A percentile compares a stretch with the other conserved stretches of the same genome.
These are phyloP conservation scores for Saccostrea echinata DNA, from an alignment of 1,140 invertebrate genomes.

Conservation along the genomic window DNA sequence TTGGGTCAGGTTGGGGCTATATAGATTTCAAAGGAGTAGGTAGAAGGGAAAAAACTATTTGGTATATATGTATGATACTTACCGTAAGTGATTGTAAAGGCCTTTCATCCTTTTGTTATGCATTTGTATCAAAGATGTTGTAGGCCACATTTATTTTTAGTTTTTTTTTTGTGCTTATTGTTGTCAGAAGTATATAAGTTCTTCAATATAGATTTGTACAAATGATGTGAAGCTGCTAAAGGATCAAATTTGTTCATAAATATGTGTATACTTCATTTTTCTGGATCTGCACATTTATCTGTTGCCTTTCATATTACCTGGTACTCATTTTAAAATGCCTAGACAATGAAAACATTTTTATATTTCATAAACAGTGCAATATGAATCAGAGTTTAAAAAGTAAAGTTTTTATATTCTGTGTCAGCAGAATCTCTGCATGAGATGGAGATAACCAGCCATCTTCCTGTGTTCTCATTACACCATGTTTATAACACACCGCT, in stretches of 20 bases:
- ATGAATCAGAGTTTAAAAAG: too few relatives aligned
- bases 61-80: too few relatives aligned
- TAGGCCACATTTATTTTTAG: background rate
- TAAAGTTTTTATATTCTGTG: too few relatives aligned
- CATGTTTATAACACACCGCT: background rate
- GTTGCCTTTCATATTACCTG: background rate
- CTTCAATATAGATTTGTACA: background rate
- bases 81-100: too few relatives aligned
- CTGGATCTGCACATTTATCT: background rate
- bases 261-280: background rate
- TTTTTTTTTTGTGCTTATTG: background rate
- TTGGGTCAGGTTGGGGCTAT: too few relatives aligned
- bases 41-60: too few relatives aligned
- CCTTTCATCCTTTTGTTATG: too few relatives aligned
- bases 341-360: too few relatives aligned
- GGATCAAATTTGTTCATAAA: background rate
- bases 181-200: background rate
- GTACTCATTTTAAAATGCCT: background rate
- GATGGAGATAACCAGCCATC: too few relatives aligned
- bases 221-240: background rate
- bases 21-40: too few relatives aligned
- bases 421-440: too few relatives aligned
- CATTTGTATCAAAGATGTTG: background rate
- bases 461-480: background rate
- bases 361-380: too few relatives aligned